Conservation (phyloP, 2,888 invertebrate genomes). For the Acrobasis consociella region DNA sequence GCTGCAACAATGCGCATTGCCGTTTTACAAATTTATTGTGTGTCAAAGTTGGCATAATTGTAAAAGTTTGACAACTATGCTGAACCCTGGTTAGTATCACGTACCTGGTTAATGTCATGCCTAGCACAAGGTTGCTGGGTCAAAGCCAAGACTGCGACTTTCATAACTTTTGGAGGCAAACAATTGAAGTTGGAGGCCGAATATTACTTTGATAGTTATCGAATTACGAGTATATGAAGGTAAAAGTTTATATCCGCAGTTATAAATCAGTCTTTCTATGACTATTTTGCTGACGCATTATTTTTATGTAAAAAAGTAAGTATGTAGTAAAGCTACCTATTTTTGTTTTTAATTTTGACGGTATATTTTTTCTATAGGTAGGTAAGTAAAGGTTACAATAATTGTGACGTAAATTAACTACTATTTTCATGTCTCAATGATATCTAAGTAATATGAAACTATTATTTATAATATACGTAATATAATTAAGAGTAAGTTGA, state of each 20-base stretch:
- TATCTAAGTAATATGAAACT: too few relatives aligned
- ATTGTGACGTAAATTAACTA: too few relatives aligned
- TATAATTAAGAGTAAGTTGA: too few relatives aligned
- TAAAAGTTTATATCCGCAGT: not conserved
- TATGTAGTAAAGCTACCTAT: too few relatives aligned
- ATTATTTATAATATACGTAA: too few relatives aligned
- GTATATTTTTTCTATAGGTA: too few relatives aligned
- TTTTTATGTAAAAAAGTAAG: too few relatives aligned
- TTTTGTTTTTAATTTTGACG: too few relatives aligned
- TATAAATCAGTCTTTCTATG: not conserved
- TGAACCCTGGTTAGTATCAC: conserved; percentile 12
- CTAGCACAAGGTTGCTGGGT: conserved; percentile 21
- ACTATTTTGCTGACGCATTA: too few relatives aligned
- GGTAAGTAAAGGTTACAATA: too few relatives aligned
- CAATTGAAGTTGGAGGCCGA: conserved; percentile 7
- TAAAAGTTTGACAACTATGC: conserved; percentile 7
- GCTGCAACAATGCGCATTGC: not conserved
- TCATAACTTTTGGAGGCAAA: conserved; percentile 21
- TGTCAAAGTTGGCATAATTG: not conserved
- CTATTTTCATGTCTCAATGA: too few relatives aligned
- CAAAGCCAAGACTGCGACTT: conserved; percentile 21
- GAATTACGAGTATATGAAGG: not conserved
- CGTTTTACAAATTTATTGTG: conserved; percentile 12
- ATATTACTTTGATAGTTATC: not conserved
- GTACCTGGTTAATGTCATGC: conserved; percentile 7